These are phyloP conservation scores for Eupithecia pulchellata DNA, from an alignment of 2,888 invertebrate species.

Conservation along the genomic window DNA sequence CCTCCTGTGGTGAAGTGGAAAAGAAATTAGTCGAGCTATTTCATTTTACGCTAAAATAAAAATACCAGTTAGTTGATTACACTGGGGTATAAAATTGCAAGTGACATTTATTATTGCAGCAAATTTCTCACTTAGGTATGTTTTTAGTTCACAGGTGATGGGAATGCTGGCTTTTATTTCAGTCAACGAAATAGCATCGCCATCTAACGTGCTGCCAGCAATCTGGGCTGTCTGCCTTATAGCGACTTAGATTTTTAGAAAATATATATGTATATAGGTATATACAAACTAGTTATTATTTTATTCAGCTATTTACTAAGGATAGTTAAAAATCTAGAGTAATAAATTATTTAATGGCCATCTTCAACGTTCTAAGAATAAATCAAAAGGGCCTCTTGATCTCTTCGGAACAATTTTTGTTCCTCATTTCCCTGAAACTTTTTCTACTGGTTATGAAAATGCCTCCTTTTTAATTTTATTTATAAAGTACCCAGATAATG, in stretches of 20 bases:
- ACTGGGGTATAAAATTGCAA: not conserved
- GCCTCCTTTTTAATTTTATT: not conserved
- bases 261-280: too few relatives aligned
- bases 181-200: too few relatives aligned
- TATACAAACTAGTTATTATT: too few relatives aligned
- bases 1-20: too few relatives aligned
- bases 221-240: too few relatives aligned
- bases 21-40: too few relatives aligned
- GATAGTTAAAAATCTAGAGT: not conserved
- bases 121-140: not conserved
- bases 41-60: not conserved
- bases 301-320: too few relatives aligned
- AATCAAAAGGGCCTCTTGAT: not conserved
- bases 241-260: too few relatives aligned
- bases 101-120: not conserved
- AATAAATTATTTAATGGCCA: not conserved
- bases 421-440: not conserved
- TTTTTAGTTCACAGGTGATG: too few relatives aligned
- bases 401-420: not conserved
- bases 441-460: not conserved
- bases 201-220: too few relatives aligned
- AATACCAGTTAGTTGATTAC: not conserved
- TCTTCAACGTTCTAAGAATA: not conserved
- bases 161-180: too few relatives aligned
- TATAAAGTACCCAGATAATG: not conserved